Evolutionary conservation across 2,113 vertebrate genomes (phyloP).

Genomic region (Heteronetta atricapilla): DNA sequence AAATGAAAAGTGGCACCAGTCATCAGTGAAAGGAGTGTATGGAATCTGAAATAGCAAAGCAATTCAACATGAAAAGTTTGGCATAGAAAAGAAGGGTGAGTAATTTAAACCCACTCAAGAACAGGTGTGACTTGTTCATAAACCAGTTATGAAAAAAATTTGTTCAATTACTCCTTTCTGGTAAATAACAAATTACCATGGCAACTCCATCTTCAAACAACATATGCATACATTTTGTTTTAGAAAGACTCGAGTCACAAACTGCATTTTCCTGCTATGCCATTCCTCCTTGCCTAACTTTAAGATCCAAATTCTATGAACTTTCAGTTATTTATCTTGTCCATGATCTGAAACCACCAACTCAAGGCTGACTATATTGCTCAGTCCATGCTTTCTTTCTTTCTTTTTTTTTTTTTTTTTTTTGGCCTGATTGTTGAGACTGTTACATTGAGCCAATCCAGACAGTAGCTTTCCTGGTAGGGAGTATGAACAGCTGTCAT

Average conservation of each 20-base stretch:
- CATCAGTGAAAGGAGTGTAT: slow-evolving; percentile 16
- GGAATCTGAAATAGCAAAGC: slow-evolving; percentile 57
- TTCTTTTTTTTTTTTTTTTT: not conserved
- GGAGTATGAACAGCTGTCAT: not conserved
- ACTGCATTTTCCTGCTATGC: not conserved
- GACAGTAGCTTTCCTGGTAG: not conserved
- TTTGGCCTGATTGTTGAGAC: not conserved
- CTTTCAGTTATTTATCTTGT: not conserved
- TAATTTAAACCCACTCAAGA: slow-evolving; percentile 66
- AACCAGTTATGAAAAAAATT: slow-evolving; percentile 38
- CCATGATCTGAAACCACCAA: not conserved
- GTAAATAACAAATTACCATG: slow-evolving; percentile 73
- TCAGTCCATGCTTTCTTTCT: not conserved
- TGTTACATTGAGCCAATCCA: not conserved
- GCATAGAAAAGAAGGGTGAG: slow-evolving; percentile 39
- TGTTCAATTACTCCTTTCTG: slow-evolving; percentile 54
- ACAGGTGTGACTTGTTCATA: slow-evolving; percentile 75
- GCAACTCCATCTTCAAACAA: slow-evolving; percentile 64
- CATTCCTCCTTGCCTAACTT: not conserved
- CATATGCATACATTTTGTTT: slow-evolving; percentile 28
- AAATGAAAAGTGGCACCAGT: slow-evolving; percentile 32
- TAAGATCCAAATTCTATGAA: not conserved
- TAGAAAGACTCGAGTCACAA: slow-evolving; percentile 7
- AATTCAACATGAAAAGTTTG: slow-evolving; percentile 60
- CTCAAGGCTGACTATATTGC: not conserved